These are phyloP conservation scores for Folsomia candida DNA, from an alignment of 2,888 invertebrate genomes.

Conservation along the genomic window DNA sequence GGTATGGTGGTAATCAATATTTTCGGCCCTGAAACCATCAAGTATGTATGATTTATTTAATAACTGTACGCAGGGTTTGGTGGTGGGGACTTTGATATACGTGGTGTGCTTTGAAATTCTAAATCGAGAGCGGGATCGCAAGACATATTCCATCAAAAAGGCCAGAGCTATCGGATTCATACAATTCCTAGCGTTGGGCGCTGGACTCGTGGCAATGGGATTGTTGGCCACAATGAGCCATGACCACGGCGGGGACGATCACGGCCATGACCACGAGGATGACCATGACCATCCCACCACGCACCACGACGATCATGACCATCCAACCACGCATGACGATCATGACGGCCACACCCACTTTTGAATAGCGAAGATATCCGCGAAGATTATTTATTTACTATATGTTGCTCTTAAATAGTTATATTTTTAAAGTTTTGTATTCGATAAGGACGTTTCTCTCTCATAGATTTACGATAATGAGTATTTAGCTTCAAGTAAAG, in stretches of 20 bases:
- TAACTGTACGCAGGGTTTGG: slow-evolving; percentile 79
- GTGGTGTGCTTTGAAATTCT: slow-evolving; percentile 96
- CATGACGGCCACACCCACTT: background rate
- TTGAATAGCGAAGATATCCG: too few species aligned
- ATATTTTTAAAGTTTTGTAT: too few species aligned
- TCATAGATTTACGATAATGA: too few species aligned
- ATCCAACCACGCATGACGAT: background rate
- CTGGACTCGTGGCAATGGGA: slow-evolving; percentile 38
- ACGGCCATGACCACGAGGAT: background rate
- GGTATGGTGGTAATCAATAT: slow-evolving; percentile 31
- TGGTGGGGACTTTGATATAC: slow-evolving; percentile 88
- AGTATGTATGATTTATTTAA: too few species aligned
- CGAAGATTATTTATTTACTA: too few species aligned
- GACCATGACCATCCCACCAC: background rate
- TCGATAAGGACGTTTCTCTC: too few species aligned
- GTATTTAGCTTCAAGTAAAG: too few species aligned
- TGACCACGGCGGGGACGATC: background rate
- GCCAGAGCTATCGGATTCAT: slow-evolving; percentile 43
- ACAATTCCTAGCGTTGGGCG: slow-evolving; percentile 37
- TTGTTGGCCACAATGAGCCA: slow-evolving; percentile 12
- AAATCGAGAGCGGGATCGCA: slow-evolving; percentile 61
- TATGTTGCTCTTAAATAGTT: too few species aligned
- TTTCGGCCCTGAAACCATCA: too few species aligned
- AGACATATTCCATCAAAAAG: slow-evolving; percentile 34
- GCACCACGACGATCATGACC: background rate